These are phyloP conservation scores for Parauchenoglanis ngamensis DNA, from an alignment of 2,797 vertebrate species.

Conservation along the genomic window DNA sequence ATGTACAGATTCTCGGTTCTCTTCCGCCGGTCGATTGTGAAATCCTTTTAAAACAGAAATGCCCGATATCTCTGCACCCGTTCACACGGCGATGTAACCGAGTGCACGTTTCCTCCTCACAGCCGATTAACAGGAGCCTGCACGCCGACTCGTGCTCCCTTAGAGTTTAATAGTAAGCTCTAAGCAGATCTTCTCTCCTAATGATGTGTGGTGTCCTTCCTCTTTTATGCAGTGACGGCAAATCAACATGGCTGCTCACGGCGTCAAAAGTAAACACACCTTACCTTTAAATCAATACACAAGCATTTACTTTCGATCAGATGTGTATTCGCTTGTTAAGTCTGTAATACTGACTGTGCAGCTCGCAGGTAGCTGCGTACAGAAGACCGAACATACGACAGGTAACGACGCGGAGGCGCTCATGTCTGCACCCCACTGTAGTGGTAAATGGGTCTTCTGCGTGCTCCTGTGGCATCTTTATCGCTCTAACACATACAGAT, in stretches of 20 bases:
- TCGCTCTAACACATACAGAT: not conserved
- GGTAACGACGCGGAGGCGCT: too few species aligned
- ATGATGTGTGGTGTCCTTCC: not conserved
- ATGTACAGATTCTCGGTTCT: constrained; percentile 1
- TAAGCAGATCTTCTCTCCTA: not conserved
- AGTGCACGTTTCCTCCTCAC: not conserved
- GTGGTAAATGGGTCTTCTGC: not conserved
- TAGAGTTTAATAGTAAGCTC: not conserved
- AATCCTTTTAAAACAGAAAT: not conserved
- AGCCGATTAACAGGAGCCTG: constrained; percentile 13
- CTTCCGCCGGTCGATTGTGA: not conserved
- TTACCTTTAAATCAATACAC: too few species aligned
- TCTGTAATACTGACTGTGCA: too few species aligned
- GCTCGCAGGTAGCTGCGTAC: too few species aligned
- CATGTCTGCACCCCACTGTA: too few species aligned
- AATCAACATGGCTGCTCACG: too few species aligned
- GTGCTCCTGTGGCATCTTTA: not conserved
- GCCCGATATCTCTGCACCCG: not conserved
- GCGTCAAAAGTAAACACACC: too few species aligned
- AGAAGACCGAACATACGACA: too few species aligned
- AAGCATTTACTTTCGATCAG: too few species aligned
- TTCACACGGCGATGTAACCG: not conserved
- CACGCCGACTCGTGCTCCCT: constrained; percentile 29
- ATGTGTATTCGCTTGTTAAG: too few species aligned
- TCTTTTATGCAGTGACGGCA: too few species aligned